Base-by-base conservation (phyloP, 1,140 invertebrate species). In the Doryteuthis pealeii region DNA sequence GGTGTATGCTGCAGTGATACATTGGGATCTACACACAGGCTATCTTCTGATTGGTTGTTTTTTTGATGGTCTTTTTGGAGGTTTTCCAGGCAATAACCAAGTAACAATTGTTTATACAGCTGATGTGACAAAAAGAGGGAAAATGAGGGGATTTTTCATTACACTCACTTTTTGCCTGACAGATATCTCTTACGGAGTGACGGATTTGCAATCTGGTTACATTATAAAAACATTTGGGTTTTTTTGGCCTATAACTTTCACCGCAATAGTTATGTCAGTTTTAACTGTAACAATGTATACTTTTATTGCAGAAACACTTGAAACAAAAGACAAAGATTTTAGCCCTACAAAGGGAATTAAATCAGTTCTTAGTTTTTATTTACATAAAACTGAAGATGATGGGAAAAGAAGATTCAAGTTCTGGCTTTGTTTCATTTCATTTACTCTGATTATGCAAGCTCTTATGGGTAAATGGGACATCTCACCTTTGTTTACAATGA, bases 401-500 rank as follows among this genome's bases (percentile, higher is more conserved):
- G 18, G 58, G 8, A 65, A 43, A 35, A 45, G 33, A n/a, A 26
- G 76, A 26, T 62, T 70, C 32, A 77, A 72, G 58, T 74, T 72
- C 33, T 69, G 62, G 30, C 5, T 77, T 8, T 72, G 70, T 10
- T 69, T 65, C 35, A n/a, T 74, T 2, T 58, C 40, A 5, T 74
- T 74, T 67, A 43, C 69, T n/a, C 18, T 40, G 22, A 28, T 66
- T 3, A 31, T 31, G 5, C 62, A 74, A 32, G 43, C 70, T 14
- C 10, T 69, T 30, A 18, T 74, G 5, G 76, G 76, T 26, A 26
- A 32, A 33, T 14, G 30, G 14, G 15, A 10, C 5, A 62, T 77
- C 30, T 73, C 74, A 43, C 26, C 32, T 10, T 49, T 77, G 1
- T 77, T 74, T 65, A 58, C 72, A 26, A 26, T 74, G 2, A 77